Conservation (phyloP, 2,888 invertebrate genomes). For the Arge pagana region DNA sequence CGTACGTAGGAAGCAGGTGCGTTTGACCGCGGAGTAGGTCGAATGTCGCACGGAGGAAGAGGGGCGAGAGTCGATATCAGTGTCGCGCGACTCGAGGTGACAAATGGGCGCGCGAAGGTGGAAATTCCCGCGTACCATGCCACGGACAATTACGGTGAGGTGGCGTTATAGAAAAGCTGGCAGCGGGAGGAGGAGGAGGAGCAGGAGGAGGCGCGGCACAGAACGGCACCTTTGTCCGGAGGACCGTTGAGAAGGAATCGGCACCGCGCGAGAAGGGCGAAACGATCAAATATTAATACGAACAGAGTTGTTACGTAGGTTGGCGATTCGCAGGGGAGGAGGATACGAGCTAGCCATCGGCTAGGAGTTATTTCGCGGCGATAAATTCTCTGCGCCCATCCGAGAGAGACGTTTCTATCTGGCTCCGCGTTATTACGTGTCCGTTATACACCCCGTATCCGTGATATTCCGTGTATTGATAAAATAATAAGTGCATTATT, state of each 20-base stretch:
- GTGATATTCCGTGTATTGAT: constrained; percentile 45
- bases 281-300: constrained; percentile 44
- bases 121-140: too few species aligned
- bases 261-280: too few species aligned
- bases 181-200: neutral
- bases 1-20: too few species aligned
- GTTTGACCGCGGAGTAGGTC: too few species aligned
- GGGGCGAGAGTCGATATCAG: too few species aligned
- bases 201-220: neutral
- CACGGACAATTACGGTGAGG: too few species aligned
- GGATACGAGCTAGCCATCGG: constrained; percentile 36
- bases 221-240: constrained; percentile 27
- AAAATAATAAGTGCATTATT: constrained; percentile 54
- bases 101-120: too few species aligned
- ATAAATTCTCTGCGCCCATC: constrained; percentile 39
- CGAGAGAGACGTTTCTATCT: constrained; percentile 1
- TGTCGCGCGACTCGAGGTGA: too few species aligned
- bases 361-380: constrained; percentile 37
- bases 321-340: too few species aligned
- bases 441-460: neutral
- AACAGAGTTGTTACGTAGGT: constrained; percentile 37
- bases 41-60: too few species aligned
- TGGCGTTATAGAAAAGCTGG: too few species aligned
- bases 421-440: constrained; percentile 29
- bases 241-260: too few species aligned